Evolutionary conservation across 2,797 vertebrate species (phyloP), one percentile per base, ranked within the genome.

Genomic region (Petrocephalus schoutedeni): DNA sequence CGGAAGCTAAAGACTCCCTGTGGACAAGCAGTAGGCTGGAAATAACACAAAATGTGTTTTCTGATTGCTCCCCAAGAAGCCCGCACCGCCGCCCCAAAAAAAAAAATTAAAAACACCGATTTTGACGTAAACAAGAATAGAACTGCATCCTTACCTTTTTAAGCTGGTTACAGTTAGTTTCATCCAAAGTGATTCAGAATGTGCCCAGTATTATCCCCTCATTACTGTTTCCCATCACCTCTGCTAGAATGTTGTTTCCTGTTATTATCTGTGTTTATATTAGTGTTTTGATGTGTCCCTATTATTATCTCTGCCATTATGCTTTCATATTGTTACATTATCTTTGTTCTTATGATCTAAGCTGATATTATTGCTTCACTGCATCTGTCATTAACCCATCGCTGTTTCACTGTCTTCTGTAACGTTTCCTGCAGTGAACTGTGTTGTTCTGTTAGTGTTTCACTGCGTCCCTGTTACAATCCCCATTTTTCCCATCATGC

Each of bases 1-100:
- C 83, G 32, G 1, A 85, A 85, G 83, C 53, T 85, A 57, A 85
- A 57, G 83, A 85, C 83, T 53, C 77, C 77, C 77, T 32, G 83
- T 28, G 23, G 23, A 85, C 53, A 36, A 57, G n/a, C 53, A 54
- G 49, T 57, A 12, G n/a, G 77, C n/a, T 16, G 53, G 83, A 85
- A 28, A 85, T 28, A 54, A 57, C 12, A 28, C 2, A 54, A 53
- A 51, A 85, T 16, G 12, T 12, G 14, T 85, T 85, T 56, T 85
- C 45, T 85, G 53, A 85, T 85, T 85, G 51, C 83, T 19, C 1
- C 83, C 23, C 14, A 80, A n/a, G 41, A 19, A 41, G 32, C 41
- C 4, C 28, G 1, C 28, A 28, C 28, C 28, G 28, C 28, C 28
- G 28, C 16, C 16, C 36, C 23, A 0, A 41, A n/a, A 77, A 80